Evolutionary conservation across 2,888 invertebrate species (phyloP).

Genomic region (Aricia artaxerxes): DNA sequence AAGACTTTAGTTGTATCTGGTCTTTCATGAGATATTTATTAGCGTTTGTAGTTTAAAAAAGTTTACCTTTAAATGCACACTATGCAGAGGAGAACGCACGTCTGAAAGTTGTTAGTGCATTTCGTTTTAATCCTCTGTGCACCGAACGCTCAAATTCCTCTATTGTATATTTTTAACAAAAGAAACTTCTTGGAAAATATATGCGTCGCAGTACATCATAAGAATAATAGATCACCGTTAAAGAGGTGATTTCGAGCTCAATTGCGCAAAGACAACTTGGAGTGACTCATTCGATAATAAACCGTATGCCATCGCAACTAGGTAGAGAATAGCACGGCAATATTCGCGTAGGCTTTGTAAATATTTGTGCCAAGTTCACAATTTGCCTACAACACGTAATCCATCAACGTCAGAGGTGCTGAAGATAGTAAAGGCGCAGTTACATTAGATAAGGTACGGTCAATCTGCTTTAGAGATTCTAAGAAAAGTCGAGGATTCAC

Average conservation of each 20-base stretch:
- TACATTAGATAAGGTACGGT: neutral
- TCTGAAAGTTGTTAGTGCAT: too few relatives aligned
- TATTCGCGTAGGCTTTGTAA: slow-evolving; percentile 47
- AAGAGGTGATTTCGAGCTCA: slow-evolving; percentile 28
- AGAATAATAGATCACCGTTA: slow-evolving; percentile 14
- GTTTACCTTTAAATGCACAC: too few relatives aligned
- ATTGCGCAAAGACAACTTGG: slow-evolving; percentile 7
- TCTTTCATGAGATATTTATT: too few relatives aligned
- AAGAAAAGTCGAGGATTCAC: neutral
- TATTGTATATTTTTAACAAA: neutral
- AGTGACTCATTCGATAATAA: neutral
- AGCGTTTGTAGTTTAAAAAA: too few relatives aligned
- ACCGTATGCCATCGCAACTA: neutral
- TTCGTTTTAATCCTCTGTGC: neutral
- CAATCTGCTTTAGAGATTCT: neutral
- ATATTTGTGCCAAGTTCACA: slow-evolving; percentile 57
- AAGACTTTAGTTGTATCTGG: too few relatives aligned
- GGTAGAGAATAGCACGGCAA: neutral
- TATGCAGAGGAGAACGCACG: too few relatives aligned
- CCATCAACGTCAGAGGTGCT: slow-evolving; percentile 55
- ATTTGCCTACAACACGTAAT: slow-evolving; percentile 56
- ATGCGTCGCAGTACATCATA: slow-evolving; percentile 13
- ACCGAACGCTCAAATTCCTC: neutral
- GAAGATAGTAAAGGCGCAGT: slow-evolving; percentile 39
- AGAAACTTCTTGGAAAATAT: neutral